Percentiles rank a stretch among this genome's conserved stretches.
Conservation (phyloP, 2,797 vertebrate genomes). For the Halcyon leucocephala region DNA sequence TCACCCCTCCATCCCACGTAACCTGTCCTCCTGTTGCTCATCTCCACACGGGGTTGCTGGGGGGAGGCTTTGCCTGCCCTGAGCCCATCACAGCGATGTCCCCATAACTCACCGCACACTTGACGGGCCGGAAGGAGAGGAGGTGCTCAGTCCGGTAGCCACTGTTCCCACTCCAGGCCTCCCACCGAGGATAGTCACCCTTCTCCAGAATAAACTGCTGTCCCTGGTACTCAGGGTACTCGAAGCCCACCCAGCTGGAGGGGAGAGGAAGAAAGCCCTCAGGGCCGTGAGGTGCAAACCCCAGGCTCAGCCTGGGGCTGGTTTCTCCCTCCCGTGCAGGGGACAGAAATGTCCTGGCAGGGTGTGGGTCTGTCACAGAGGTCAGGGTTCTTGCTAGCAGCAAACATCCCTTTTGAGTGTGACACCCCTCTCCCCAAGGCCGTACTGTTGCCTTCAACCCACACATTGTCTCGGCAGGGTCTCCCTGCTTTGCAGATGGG, state of each 20-base stretch:
- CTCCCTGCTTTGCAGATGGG: neutral
- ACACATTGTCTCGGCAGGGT: fast-evolving
- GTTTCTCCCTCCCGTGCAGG: neutral
- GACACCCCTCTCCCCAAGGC: neutral
- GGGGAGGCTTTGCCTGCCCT: neutral
- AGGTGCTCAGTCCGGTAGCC: conserved; percentile 94
- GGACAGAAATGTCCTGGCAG: neutral
- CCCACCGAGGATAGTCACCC: conserved; percentile 93
- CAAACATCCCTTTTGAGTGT: neutral
- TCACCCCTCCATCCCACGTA: neutral
- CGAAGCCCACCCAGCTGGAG: conserved; percentile 91
- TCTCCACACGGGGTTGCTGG: neutral
- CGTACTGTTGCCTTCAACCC: neutral
- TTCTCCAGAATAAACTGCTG: conserved; percentile 99
- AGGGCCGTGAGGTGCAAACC: neutral
- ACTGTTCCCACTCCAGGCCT: conserved; percentile 94
- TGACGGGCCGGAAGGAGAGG: conserved; percentile 94
- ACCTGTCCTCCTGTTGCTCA: neutral
- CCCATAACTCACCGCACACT: conserved; percentile 87
- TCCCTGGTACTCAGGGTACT: conserved; percentile 96
- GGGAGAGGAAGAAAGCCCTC: conserved; percentile 1
- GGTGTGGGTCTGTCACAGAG: neutral
- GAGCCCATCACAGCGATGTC: fast-evolving
- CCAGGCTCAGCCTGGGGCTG: neutral
- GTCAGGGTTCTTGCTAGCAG: neutral